A percentile compares a stretch with the other conserved stretches of the same genome.
Evolutionary conservation across 2,797 vertebrate genomes (phyloP).

Genomic region (Spinus pinus): DNA sequence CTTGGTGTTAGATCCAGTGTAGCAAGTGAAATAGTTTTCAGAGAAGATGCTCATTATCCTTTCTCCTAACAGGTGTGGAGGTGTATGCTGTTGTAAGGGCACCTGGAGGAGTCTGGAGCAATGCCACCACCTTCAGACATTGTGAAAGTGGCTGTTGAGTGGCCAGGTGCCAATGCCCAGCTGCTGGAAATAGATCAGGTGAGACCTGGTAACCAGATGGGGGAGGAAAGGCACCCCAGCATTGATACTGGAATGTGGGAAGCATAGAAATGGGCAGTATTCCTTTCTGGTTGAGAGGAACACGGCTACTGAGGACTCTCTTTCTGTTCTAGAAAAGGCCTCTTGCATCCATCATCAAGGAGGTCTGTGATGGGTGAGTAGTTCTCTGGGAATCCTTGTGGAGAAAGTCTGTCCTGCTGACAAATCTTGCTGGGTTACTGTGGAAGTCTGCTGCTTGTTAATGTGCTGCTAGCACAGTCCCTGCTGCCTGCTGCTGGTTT

Average conservation of each 20-base stretch:
- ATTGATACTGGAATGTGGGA: background rate
- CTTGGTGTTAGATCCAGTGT: background rate
- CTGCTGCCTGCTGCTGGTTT: background rate
- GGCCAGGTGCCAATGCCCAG: slow-evolving; percentile 97
- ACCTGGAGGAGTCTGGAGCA: background rate
- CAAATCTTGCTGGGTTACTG: background rate
- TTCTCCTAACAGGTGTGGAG: slow-evolving; percentile 6
- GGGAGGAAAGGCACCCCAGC: background rate
- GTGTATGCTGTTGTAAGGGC: background rate
- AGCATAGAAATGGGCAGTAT: background rate
- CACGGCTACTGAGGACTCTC: background rate
- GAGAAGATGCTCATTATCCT: background rate
- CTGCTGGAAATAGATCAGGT: slow-evolving; percentile 99
- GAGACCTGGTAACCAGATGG: background rate
- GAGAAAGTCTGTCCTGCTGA: background rate
- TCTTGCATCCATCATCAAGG: slow-evolving; percentile 92
- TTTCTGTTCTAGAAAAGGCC: slow-evolving; percentile 87
- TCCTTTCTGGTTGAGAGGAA: background rate
- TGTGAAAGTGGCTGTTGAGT: slow-evolving; percentile 98
- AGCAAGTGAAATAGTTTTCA: background rate
- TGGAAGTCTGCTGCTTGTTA: background rate
- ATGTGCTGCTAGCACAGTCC: background rate
- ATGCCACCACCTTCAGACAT: slow-evolving; percentile 93
- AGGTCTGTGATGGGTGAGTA: slow-evolving; percentile 97
- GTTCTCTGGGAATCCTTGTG: background rate